Percentiles rank a stretch among this genome's conserved stretches.
Conservation (phyloP, 2,888 invertebrate species). For the Clostera curtula region DNA sequence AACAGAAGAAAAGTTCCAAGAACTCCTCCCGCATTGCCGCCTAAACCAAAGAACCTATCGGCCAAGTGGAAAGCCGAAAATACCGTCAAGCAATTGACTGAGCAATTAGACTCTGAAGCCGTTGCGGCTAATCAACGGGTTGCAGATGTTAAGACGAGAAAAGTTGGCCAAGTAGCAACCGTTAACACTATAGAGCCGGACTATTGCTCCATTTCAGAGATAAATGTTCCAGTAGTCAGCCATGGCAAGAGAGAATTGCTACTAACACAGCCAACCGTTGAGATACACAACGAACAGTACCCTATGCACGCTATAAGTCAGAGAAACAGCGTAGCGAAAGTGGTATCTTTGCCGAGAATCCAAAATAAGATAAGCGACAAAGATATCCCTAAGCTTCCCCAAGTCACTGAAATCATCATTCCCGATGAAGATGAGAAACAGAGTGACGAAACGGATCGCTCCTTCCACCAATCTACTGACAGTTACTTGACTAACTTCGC, state of each 20-base stretch:
- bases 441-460: slow-evolving; percentile 46
- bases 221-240: slow-evolving; percentile 79
- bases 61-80: slow-evolving; percentile 78
- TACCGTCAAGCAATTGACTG: slow-evolving; percentile 53
- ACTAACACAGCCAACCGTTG: slow-evolving; percentile 70
- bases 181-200: slow-evolving; percentile 77
- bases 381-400: slow-evolving; percentile 83
- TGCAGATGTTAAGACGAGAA: slow-evolving; percentile 72
- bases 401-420: slow-evolving; percentile 83
- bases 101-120: slow-evolving; percentile 72
- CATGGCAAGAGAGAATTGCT: slow-evolving; percentile 70
- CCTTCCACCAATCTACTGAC: slow-evolving; percentile 49
- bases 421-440: slow-evolving; percentile 77
- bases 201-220: slow-evolving; percentile 85
- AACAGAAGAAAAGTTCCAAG: slow-evolving; percentile 76
- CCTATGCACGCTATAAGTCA: slow-evolving; percentile 51
- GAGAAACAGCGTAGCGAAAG: slow-evolving; percentile 63
- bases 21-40: slow-evolving; percentile 84
- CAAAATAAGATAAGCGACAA: slow-evolving; percentile 67
- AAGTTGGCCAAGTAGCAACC: slow-evolving; percentile 69
- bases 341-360: slow-evolving; percentile 59
- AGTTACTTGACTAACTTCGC: slow-evolving; percentile 59
- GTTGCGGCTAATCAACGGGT: slow-evolving; percentile 75
- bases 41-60: slow-evolving; percentile 84
- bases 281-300: slow-evolving; percentile 69